Base-by-base conservation (phyloP, 2,797 vertebrate genomes). In the Paguma larvata region DNA sequence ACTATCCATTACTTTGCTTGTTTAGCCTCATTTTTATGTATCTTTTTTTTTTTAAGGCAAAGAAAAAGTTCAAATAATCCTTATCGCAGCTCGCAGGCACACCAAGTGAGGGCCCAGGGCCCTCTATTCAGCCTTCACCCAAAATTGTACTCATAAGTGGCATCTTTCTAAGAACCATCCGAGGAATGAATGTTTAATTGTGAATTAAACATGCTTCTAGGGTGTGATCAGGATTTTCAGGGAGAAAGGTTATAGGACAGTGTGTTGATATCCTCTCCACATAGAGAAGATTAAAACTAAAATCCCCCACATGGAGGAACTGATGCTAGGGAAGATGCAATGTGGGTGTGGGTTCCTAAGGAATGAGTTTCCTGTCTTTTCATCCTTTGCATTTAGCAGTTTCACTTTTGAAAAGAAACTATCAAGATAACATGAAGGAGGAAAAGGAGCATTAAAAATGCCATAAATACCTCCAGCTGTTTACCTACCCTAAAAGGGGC, bases 261-360 rank as follows among this genome's bases (percentile, higher is more conserved):
- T 5, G 0, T 41, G 3, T 0, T 1, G 0, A 0, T 19, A 12
- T 83, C 70, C 68, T 91, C n/a, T 70, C 68, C 83, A 19, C 68
- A 56, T 27, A 75, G 21, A 88, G 72, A 72, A 73, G 34, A 30
- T 93, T 56, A 65, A 38, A 5, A 85, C 83, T 77, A 38, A 10
- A 85, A 85, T 32, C 77, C 38, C 93, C 68, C 7, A 0, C 79
- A 27, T 75, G 13, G 6, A 21, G 41, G 72, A 62, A 30, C 0
- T 1, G 68, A 86, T 56, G n/a, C 27, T 79, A 63, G 34, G 32
- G 51, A 11, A 59, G 38, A 80, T 12, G 1, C 4, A 9, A 0
- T 0, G 0, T 8, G 16, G 44, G 2, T 68, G 0, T 8, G 16
- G 41, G 3, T 68, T 89, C 6, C 67, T 38, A 5, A 5, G 48